Evolutionary conservation across 1,140 invertebrate genomes (phyloP).

Genomic region (Eueides isabella): DNA sequence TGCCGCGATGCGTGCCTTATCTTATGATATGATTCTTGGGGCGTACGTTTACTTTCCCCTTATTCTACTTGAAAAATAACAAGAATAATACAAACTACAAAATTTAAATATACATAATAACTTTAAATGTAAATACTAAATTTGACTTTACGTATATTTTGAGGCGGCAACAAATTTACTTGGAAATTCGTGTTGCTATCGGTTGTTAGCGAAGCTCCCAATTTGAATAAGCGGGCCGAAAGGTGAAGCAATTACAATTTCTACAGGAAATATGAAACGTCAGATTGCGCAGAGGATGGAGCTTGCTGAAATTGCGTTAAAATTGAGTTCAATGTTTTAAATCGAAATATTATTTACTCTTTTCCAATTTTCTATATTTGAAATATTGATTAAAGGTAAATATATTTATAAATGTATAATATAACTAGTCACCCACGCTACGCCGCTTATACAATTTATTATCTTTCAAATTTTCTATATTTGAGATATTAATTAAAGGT

Average conservation of each 20-base stretch:
- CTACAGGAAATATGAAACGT: conserved; percentile 48
- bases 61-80: conserved; percentile 30
- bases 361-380: background rate
- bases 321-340: conserved; percentile 18
- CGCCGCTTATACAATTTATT: no score
- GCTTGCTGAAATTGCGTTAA: conserved; percentile 39
- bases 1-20: conserved; percentile 69
- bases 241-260: conserved; percentile 50
- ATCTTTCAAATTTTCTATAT: no score
- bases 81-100: background rate
- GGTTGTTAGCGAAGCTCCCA: conserved; percentile 20
- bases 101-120: background rate
- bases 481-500: no score
- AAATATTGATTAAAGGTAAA: background rate
- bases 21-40: conserved; percentile 47
- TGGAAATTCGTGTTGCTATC: conserved; percentile 18
- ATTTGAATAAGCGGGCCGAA: conserved; percentile 39
- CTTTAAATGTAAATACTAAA: conserved; percentile 2
- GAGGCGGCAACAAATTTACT: background rate
- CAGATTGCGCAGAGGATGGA: conserved; percentile 42
- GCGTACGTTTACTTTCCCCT: conserved; percentile 42
- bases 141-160: background rate
- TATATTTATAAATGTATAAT: background rate
- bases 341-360: conserved; percentile 10
- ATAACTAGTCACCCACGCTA: no score